Base-by-base conservation (phyloP, 2,888 invertebrate genomes). In the Graphium colonna region DNA sequence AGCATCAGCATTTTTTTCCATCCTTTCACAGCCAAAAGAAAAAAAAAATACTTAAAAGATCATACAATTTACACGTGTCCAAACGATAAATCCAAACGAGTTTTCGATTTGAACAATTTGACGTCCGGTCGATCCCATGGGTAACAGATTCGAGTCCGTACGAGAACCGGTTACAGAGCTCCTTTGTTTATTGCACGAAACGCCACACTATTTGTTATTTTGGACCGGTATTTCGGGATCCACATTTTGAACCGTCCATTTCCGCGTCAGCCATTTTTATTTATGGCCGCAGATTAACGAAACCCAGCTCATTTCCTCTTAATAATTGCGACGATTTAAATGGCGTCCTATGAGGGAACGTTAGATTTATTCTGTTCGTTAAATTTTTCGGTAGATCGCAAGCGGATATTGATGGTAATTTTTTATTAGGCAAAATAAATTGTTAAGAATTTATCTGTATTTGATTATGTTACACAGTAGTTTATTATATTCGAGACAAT, bases 151-250 rank as follows among this genome's bases (percentile, higher is more conserved):
- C 36, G 36, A 13, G n/a, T n/a, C n/a, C 3, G 12, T 13, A 13
- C 36, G 12, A 17, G 39, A 54, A 49, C 53, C 42, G 39, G 53
- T 42, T 49, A 16, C 18, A 9, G 51, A 21, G 17, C 38, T 28
- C n/a, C 47, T 48, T 43, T 47, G 48, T 49, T 18, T 49, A 44
- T 44, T 31, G 48, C 31, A 53, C 48, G 39, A 21, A 48, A 53
- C 43, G 44, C 39, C 40, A 49, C 28, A 39, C 18, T 44, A 54
- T 49, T 54, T 49, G 49, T 45, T 39, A 16, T 44, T 47, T 43
- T 39, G 50, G 26, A 55, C 54, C 46, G 50, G 54, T 55, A 49
- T 54, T 42, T 55, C 54, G 46, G 54, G 54, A 46, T 41, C 40
- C 54, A 50, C 54, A 44, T 49, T 48, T 38, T 38, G 44, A 44